A percentile compares a stretch with the other conserved stretches of the same genome.
phyloP scores from a whole-genome alignment of 2,888 invertebrate genomes.

The Podotricha telesiphe region DNA sequence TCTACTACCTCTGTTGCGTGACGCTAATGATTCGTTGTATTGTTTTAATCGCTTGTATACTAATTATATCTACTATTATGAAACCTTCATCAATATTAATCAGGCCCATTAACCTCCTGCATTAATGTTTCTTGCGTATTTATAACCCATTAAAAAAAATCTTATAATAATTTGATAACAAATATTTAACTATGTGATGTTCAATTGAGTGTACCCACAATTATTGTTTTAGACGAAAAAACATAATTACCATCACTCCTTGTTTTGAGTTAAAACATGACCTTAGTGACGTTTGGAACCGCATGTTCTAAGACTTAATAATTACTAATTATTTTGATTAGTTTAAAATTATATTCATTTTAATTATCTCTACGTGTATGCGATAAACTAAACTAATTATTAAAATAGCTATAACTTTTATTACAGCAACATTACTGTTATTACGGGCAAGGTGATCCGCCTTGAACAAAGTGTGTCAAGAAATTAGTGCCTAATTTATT shows the following conservation, averaged over 20 bases:
- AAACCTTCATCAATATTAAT: slow-evolving; percentile 44
- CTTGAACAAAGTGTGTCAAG: slow-evolving; percentile 76
- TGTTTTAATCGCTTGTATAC: slow-evolving; percentile 64
- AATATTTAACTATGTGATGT: background rate
- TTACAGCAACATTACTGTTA: slow-evolving; percentile 64
- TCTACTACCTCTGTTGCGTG: slow-evolving; percentile 60
- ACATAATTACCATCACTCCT: background rate
- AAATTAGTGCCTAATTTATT: slow-evolving; percentile 81
- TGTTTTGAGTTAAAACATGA: background rate
- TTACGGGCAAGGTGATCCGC: slow-evolving; percentile 76
- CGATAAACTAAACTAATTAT: slow-evolving; percentile 25
- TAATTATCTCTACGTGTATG: background rate
- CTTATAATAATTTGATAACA: background rate
- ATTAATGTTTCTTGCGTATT: slow-evolving; percentile 16
- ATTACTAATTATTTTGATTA: background rate
- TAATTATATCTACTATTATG: slow-evolving; percentile 61
- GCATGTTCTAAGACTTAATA: background rate
- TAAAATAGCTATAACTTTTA: slow-evolving; percentile 42
- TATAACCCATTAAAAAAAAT: background rate
- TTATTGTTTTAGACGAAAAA: background rate
- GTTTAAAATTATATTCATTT: background rate
- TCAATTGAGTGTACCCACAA: background rate
- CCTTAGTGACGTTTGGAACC: background rate
- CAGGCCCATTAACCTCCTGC: slow-evolving; percentile 25
- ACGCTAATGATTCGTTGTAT: slow-evolving; percentile 57